phyloP scores from a whole-genome alignment of 2,797 vertebrate species.

The Gorsachius magnificus region DNA sequence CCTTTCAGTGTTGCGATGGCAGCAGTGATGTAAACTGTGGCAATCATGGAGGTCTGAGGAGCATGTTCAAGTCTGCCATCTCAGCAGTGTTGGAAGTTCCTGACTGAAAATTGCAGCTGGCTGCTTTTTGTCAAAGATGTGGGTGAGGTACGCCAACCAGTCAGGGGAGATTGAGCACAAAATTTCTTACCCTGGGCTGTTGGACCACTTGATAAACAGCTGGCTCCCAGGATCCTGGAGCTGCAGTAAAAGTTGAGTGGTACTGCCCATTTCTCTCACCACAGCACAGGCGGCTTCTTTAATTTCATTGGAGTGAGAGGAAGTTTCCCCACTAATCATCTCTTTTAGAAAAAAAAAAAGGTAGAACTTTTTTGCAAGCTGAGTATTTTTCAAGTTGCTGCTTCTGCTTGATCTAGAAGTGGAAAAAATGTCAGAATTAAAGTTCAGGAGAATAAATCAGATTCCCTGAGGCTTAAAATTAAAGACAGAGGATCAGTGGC shows the following conservation, averaged over 20 bases:
- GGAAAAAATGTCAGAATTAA: not conserved
- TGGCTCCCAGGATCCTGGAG: not conserved
- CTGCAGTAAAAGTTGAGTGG: not conserved
- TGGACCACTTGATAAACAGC: too few relatives aligned
- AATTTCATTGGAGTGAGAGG: not conserved
- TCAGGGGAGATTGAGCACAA: not conserved
- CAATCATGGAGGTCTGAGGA: not conserved
- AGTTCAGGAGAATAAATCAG: not conserved
- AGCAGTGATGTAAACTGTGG: accelerated
- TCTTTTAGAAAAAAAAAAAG: not conserved
- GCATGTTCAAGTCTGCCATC: accelerated
- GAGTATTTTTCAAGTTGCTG: not conserved
- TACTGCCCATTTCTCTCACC: not conserved
- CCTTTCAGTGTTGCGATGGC: not conserved
- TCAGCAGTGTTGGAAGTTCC: not conserved
- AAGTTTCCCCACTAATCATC: not conserved
- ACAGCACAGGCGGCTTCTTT: not conserved
- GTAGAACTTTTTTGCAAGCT: not conserved
- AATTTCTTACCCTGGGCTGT: not conserved
- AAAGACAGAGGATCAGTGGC: not conserved
- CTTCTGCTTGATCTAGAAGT: not conserved
- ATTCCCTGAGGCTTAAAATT: not conserved
- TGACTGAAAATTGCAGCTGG: not conserved
- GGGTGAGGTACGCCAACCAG: not conserved
- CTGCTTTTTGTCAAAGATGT: not conserved